Base-by-base conservation (phyloP, 2,888 invertebrate species). In the Hipparchia semele region DNA sequence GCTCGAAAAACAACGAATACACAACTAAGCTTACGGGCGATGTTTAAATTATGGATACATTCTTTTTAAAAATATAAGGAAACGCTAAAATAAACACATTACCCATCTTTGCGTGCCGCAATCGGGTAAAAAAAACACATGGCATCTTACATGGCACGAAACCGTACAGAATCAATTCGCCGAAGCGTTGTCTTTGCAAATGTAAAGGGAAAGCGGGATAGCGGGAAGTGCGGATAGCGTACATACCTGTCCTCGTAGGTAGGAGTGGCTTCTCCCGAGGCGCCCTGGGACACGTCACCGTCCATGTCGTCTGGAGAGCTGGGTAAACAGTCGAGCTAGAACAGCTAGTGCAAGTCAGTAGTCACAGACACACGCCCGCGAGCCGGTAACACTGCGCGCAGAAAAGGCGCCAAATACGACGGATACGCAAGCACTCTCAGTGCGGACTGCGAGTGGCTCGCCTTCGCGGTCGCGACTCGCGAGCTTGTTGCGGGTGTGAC, bases 181-280 rank as follows among this genome's bases (percentile, higher is more conserved):
- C 70, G 64, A 72, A 74, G 70, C 62, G 23, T 59, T 71, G 23
- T 51, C 59, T 49, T 68, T 59, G 68, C 59, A 58, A 49, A 12
- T 12, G 53, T n/a, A 39, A 59, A 68, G 69, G 73, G 68, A 69
- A 76, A 74, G 71, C 69, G 70, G 72, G 73, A 71, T 70, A 58
- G 56, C 51, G 72, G 70, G 68, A 75, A 66, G 68, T 66, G 39
- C 13, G 13, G 69, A 73, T 39, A 39, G 68, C 56, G 33, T 58
- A 61, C 59, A 90, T 86, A 92, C 92, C 88, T 86, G 80, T 92
- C 92, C 68, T 92, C 92, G 79, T 85, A 91, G 71, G 86, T 86
- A 56, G 91, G 91, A 61, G 92, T 87, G 77, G 78, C 86, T 68
- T 87, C 89, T 75, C 92, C 90, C 73, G 92, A 92, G 79, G 82